Evolutionary conservation across 2,797 vertebrate species (phyloP).

Genomic region (Cetoscarus ocellatus): DNA sequence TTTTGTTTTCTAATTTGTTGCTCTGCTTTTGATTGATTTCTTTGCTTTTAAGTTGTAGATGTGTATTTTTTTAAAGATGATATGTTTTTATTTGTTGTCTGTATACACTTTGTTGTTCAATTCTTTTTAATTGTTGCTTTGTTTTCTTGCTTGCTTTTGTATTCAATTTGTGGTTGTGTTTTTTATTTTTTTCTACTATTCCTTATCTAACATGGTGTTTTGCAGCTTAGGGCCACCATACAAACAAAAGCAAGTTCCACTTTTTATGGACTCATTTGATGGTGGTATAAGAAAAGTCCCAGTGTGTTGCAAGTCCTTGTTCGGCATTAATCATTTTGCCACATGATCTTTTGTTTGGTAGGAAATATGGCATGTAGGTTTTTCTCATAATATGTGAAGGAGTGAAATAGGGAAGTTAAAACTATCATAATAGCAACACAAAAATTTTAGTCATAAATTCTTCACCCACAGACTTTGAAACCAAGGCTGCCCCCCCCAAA

Average conservation of each 20-base stretch:
- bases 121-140: too few species aligned
- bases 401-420: conserved; percentile 70
- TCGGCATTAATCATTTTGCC: conserved; percentile 39
- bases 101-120: too few species aligned
- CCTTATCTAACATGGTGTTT: too few species aligned
- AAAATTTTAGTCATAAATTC: not conserved
- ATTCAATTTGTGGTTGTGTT: too few species aligned
- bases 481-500: not conserved
- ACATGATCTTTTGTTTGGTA: conserved; percentile 22
- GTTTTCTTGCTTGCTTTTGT: too few species aligned
- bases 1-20: too few species aligned
- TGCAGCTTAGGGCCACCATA: too few species aligned
- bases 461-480: not conserved
- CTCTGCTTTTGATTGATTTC: too few species aligned
- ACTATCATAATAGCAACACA: not conserved
- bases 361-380: not conserved
- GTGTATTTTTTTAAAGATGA: too few species aligned
- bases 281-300: conserved; percentile 10
- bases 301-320: conserved; percentile 32
- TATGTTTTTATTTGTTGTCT: too few species aligned
- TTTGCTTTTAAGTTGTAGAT: too few species aligned
- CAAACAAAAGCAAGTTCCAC: not conserved
- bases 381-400: conserved; percentile 39
- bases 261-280: not conserved
- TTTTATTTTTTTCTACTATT: too few species aligned